A percentile compares a stretch with the other conserved stretches of the same genome.
Conservation (phyloP, 2,888 invertebrate genomes). For the Drosophila merina region DNA sequence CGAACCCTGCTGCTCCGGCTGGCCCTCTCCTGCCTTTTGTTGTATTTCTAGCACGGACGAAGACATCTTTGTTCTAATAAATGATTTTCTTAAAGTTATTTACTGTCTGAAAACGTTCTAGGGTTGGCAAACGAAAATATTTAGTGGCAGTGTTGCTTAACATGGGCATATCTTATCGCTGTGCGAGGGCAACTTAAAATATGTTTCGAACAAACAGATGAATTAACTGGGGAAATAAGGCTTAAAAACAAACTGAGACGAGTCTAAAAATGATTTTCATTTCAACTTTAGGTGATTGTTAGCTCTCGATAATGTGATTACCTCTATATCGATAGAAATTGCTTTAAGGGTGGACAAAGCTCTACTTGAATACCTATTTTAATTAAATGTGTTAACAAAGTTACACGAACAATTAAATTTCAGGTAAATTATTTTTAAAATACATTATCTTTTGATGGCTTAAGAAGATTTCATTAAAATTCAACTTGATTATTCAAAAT, state of each 20-base stretch:
- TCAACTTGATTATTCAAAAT: neutral
- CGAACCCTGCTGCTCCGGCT: conserved; percentile 53
- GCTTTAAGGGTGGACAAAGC: no score
- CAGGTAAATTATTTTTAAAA: no score
- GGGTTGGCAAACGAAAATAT: conserved; percentile 57
- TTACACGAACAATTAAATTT: no score
- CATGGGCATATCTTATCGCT: conserved; percentile 49
- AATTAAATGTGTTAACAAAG: no score
- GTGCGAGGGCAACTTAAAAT: neutral
- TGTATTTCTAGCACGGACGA: conserved; percentile 75
- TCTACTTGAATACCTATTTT: no score
- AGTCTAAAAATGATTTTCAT: neutral
- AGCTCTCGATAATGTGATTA: neutral
- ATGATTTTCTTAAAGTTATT: conserved; percentile 67
- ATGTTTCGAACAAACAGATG: neutral
- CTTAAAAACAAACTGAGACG: neutral
- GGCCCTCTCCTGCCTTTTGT: conserved; percentile 71
- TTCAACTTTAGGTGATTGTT: no score
- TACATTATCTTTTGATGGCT: no score
- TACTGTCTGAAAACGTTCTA: conserved; percentile 69
- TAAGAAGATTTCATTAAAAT: no score
- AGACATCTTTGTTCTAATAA: conserved; percentile 75
- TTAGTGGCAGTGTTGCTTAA: conserved; percentile 49
- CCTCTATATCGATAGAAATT: neutral
- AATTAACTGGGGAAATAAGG: neutral